Evolutionary conservation across 2,797 vertebrate species (phyloP).

Genomic region (Poecilia gillii): DNA sequence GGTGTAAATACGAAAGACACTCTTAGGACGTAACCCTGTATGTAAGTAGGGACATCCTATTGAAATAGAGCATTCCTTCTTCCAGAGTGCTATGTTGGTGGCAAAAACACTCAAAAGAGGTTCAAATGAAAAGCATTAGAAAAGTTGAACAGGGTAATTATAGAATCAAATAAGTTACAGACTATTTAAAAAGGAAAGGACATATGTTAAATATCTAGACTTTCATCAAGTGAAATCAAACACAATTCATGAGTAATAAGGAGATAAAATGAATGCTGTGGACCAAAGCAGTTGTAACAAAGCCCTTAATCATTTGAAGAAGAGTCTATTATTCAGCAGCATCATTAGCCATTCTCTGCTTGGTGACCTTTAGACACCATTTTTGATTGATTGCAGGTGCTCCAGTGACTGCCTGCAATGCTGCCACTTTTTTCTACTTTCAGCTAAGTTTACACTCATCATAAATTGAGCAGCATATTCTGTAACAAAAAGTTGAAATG

Average conservation of each 20-base stretch:
- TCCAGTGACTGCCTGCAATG: not conserved
- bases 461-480: not conserved
- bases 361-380: not conserved
- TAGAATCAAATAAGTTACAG: not conserved
- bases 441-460: not conserved
- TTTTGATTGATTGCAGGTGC: not conserved
- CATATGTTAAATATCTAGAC: not conserved
- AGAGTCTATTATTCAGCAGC: not conserved
- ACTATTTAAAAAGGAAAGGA: not conserved
- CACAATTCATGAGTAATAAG: not conserved
- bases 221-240: not conserved
- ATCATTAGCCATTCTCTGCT: not conserved
- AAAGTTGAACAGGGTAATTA: not conserved
- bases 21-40: not conserved
- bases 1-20: not conserved
- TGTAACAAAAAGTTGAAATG: not conserved
- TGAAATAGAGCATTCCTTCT: not conserved
- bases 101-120: not conserved
- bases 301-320: too few species aligned
- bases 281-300: not conserved
- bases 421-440: not conserved
- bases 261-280: not conserved
- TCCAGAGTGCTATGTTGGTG: not conserved
- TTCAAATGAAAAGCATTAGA: not conserved
- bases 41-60: not conserved